These are phyloP conservation scores for Nematopogon swammerdamellus DNA, from an alignment of 2,888 invertebrate genomes.

Conservation along the genomic window DNA sequence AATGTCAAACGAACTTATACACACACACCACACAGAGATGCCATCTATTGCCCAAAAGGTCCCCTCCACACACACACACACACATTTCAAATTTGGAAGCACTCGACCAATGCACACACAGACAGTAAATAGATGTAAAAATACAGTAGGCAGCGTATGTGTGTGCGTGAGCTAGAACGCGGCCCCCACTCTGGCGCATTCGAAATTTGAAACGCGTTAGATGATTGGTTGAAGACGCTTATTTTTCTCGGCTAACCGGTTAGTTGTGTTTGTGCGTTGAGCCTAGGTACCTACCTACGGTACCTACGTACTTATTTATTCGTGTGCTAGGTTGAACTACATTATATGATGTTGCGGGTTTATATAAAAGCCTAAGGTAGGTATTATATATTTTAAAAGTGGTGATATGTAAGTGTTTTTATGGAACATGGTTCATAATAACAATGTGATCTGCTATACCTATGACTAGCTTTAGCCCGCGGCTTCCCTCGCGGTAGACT, in stretches of 20 bases:
- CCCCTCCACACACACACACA: slow-evolving; percentile 3
- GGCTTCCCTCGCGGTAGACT: too few relatives aligned
- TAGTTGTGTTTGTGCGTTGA: background rate
- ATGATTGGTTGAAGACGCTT: slow-evolving; percentile 29
- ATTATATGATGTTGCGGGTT: too few relatives aligned
- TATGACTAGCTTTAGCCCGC: too few relatives aligned
- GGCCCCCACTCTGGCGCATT: slow-evolving; percentile 30
- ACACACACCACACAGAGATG: slow-evolving; percentile 1
- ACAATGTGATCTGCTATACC: too few relatives aligned
- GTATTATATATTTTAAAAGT: too few relatives aligned
- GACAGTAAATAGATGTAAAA: slow-evolving; percentile 1
- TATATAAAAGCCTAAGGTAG: too few relatives aligned
- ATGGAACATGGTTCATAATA: too few relatives aligned
- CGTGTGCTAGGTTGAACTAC: too few relatives aligned
- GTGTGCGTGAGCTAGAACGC: slow-evolving; percentile 12
- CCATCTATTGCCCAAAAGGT: slow-evolving; percentile 4
- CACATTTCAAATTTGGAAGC: background rate
- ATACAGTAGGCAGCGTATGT: slow-evolving; percentile 11
- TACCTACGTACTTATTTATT: too few relatives aligned
- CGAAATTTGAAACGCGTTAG: slow-evolving; percentile 47
- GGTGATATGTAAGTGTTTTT: too few relatives aligned
- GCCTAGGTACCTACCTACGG: too few relatives aligned
- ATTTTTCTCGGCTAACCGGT: background rate
- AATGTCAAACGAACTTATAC: background rate
- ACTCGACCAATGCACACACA: slow-evolving; percentile 4